Evolutionary conservation across 2,888 invertebrate genomes (phyloP), one percentile per base, ranked within the genome.

Genomic region (Scaptomyza tumidula): DNA sequence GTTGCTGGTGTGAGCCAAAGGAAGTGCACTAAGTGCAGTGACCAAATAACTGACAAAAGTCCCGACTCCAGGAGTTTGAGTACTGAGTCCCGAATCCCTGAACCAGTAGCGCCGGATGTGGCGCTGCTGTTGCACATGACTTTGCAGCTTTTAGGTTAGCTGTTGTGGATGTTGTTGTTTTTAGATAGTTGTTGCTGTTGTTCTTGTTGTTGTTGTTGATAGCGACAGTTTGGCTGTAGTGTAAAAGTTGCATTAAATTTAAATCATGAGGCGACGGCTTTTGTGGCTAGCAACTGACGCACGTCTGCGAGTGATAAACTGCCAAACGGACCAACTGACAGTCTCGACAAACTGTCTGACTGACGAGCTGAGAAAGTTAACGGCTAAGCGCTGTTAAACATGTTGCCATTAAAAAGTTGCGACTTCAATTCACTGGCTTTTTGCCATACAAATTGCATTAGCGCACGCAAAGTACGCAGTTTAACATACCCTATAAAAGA

Each of bases 1-100:
- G 49, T 7, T 50, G 60, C 29, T 58, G 58, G 50, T 57, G 56
- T 61, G 81, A 68, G 79, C 54, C 53, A 64, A 73, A 71, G 76
- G 78, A 78, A 75, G 79, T 84, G 71, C 78, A 70, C 81, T 78
- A 85, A 86, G 84, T 84, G 84, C 81, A 85, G 81, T 86, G 84
- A 77, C 81, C 81, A 83, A 86, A 81, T 71, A 65, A 77, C 73
- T 69, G 59, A 61, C 53, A 60, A 77, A 62, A 66, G 53, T 74
- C 70, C 59, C 44, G 45, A 50, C 44, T 59, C 27, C 48, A 44
- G 52, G 14, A 55, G 45, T 58, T 16, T 41, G 16, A 35, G 33
- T 33, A 10, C 45, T 50, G 46, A 35, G 33, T 33, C 10, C 45
- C 46, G 46, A 44, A 31, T 55, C 35, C 33, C 67, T 55, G 64